A percentile compares a stretch with the other conserved stretches of the same genome.
Conservation (phyloP, 92 coral and sea anemone species). For the Heteractis magnifica region DNA sequence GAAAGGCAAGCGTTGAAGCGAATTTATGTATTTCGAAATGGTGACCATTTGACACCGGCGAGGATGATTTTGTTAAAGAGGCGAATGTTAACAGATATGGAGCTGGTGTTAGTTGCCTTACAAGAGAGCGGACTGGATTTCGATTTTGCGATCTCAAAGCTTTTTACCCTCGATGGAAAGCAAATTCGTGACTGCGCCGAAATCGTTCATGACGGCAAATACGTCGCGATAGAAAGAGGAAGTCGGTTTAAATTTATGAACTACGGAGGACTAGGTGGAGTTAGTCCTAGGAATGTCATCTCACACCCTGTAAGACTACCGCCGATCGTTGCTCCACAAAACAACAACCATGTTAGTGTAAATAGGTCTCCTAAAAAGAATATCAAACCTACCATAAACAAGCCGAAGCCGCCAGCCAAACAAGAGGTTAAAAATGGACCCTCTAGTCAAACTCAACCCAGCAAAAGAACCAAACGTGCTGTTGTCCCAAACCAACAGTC, state of each 20-base stretch:
- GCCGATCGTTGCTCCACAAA: background rate
- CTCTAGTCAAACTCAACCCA: background rate
- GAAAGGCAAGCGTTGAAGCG: conserved; percentile 46
- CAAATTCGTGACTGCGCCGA: conserved; percentile 30
- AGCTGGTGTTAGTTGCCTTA: conserved; percentile 37
- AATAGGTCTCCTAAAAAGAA: conserved; percentile 28
- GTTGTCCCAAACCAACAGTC: conserved; percentile 9
- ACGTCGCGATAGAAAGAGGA: conserved; percentile 57
- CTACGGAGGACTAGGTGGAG: conserved; percentile 30
- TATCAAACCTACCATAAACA: background rate
- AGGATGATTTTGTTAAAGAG: conserved; percentile 44
- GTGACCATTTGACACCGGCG: conserved; percentile 37
- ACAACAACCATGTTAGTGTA: background rate
- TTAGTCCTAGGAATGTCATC: conserved; percentile 16
- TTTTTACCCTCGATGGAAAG: conserved; percentile 50
- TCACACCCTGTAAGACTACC: conserved; percentile 8
- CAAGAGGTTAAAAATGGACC: background rate
- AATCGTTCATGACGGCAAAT: conserved; percentile 37
- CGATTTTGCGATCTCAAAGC: conserved; percentile 36
- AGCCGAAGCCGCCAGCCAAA: background rate
- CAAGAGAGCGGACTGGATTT: conserved; percentile 41
- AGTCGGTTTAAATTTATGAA: conserved; percentile 52
- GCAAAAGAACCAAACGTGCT: background rate
- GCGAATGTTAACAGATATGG: conserved; percentile 40
- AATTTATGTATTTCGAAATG: conserved; percentile 45